Percentiles rank a stretch among this genome's conserved stretches.
These are phyloP conservation scores for Spicauda simplicius DNA, from an alignment of 2,888 invertebrate species.

Conservation along the genomic window DNA sequence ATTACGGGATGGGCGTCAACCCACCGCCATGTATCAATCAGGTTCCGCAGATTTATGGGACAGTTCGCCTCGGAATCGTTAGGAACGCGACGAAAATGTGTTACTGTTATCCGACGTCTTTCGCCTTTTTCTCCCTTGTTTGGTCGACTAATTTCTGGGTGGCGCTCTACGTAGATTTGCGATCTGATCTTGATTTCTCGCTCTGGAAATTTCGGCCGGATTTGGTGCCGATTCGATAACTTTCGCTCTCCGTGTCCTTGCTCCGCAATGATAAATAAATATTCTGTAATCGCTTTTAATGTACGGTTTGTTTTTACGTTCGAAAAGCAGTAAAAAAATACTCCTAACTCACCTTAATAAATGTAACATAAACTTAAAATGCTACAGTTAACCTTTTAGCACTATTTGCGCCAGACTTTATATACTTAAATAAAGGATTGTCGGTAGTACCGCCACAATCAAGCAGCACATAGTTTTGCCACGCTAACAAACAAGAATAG, in stretches of 20 bases:
- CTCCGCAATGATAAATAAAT: background rate
- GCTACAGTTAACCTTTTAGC: no score
- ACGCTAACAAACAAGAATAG: no score
- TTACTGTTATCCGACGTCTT: slow-evolving; percentile 75
- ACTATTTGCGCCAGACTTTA: no score
- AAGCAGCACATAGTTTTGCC: no score
- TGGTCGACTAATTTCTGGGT: slow-evolving; percentile 46
- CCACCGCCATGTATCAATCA: slow-evolving; percentile 85
- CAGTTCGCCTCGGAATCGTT: slow-evolving; percentile 83
- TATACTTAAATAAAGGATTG: no score
- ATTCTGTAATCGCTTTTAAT: no score
- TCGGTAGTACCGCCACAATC: no score
- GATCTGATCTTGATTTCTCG: slow-evolving; percentile 34
- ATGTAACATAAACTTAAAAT: no score
- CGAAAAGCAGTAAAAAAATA: no score
- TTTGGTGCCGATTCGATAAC: slow-evolving; percentile 7
- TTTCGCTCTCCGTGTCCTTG: background rate
- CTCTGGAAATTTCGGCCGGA: slow-evolving; percentile 13
- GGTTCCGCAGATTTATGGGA: slow-evolving; percentile 78
- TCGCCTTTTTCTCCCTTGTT: slow-evolving; percentile 58
- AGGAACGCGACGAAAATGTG: slow-evolving; percentile 82
- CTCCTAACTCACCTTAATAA: no score
- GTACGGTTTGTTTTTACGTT: background rate
- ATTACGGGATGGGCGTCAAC: slow-evolving; percentile 87
- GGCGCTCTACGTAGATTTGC: slow-evolving; percentile 38